A percentile compares a stretch with the other conserved stretches of the same genome.
phyloP scores from a whole-genome alignment of 2,113 vertebrate species.

The Clarias magur region DNA sequence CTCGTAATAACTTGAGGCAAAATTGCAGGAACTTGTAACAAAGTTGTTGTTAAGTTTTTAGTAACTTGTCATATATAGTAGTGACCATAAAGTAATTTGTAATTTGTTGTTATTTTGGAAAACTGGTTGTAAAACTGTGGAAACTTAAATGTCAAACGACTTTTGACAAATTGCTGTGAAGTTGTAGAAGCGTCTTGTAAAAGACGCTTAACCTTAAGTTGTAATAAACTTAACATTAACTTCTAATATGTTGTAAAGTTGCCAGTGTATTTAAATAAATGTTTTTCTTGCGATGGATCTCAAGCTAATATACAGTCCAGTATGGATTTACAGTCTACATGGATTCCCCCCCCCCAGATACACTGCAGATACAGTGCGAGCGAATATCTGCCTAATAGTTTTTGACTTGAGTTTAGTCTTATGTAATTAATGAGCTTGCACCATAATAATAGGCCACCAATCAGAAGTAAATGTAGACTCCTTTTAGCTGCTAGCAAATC shows the following conservation, averaged over 20 bases:
- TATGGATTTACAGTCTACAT: neutral
- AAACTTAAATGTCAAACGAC: too few relatives aligned
- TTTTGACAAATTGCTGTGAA: too few relatives aligned
- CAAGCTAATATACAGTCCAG: neutral
- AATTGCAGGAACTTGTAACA: neutral
- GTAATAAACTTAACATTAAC: too few relatives aligned
- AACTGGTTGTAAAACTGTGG: too few relatives aligned
- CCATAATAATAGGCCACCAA: conserved; percentile 28
- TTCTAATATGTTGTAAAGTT: too few relatives aligned
- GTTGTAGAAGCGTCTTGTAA: too few relatives aligned
- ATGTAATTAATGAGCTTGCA: conserved; percentile 5
- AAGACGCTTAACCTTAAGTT: too few relatives aligned
- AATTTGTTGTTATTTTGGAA: too few relatives aligned
- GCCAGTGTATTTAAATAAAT: neutral
- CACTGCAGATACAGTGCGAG: too few relatives aligned
- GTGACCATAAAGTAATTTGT: too few relatives aligned
- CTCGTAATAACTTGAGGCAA: neutral
- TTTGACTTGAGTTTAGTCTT: neutral
- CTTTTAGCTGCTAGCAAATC: conserved; percentile 40
- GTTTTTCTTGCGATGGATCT: neutral
- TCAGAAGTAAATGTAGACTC: conserved; percentile 18
- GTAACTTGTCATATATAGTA: neutral
- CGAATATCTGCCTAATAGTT: neutral
- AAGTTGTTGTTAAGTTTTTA: neutral
- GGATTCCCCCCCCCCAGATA: too few relatives aligned